Conservation (phyloP, 2,888 invertebrate genomes). For the Colletes collaris region DNA sequence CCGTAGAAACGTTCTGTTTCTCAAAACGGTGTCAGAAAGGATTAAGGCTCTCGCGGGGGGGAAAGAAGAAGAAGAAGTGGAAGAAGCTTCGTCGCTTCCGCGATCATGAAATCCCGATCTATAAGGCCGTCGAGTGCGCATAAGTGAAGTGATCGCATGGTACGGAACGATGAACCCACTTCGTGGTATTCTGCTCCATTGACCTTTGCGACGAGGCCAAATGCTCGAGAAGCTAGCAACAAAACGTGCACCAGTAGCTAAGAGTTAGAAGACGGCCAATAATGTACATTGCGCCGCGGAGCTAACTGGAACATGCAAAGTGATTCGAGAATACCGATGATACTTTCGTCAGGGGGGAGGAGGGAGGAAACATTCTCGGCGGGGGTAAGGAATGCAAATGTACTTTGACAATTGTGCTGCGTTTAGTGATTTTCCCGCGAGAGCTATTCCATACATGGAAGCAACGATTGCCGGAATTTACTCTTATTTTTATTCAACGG, state of each 20-base stretch:
- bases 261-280: constrained; percentile 38
- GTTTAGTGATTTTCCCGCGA: constrained; percentile 10
- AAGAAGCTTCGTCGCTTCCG: constrained; percentile 63
- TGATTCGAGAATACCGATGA: constrained; percentile 18
- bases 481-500: constrained; percentile 5
- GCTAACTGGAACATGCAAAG: constrained; percentile 25
- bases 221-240: constrained; percentile 46
- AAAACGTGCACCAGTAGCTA: constrained; percentile 39
- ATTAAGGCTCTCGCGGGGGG: constrained; percentile 52
- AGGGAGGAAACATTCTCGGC: not conserved
- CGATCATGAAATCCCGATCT: constrained; percentile 73
- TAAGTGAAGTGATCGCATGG: constrained; percentile 75
- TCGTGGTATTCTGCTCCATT: constrained; percentile 64
- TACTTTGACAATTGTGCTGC: constrained; percentile 11
- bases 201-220: constrained; percentile 64
- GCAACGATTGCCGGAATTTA: constrained; percentile 1
- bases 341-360: not conserved
- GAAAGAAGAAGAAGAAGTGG: constrained; percentile 16
- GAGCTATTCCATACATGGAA: constrained; percentile 2
- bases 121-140: constrained; percentile 75
- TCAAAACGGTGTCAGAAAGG: constrained; percentile 61
- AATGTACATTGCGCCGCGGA: constrained; percentile 9
- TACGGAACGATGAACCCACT: constrained; percentile 72
- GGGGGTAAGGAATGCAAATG: constrained; percentile 7
- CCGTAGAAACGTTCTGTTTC: constrained; percentile 55